A percentile compares a stretch with the other conserved stretches of the same genome.
Evolutionary conservation across 2,888 invertebrate species (phyloP).

Genomic region (Idaea aversata): DNA sequence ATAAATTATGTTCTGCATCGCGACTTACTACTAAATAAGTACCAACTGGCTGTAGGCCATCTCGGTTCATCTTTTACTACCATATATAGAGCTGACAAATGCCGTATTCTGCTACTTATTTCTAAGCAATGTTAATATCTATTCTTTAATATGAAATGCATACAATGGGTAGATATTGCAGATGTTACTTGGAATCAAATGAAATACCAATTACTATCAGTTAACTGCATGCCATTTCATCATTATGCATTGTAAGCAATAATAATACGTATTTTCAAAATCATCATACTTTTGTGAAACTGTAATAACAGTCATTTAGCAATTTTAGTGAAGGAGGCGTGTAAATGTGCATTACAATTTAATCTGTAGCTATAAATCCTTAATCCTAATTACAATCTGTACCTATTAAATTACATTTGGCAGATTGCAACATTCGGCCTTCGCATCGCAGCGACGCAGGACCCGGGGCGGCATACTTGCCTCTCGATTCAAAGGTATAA

Average conservation of each 20-base stretch:
- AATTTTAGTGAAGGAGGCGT: conserved; percentile 8
- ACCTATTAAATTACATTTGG: conserved; percentile 32
- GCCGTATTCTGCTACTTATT: neutral
- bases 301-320: neutral
- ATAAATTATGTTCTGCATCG: neutral
- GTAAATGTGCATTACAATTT: conserved; percentile 20
- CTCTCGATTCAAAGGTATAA: conserved; percentile 54
- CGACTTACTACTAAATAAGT: neutral
- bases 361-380: conserved; percentile 32
- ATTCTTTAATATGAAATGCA: neutral
- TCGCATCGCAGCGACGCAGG: conserved; percentile 44
- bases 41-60: neutral
- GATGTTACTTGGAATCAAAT: neutral
- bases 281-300: conserved; percentile 1
- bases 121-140: neutral
- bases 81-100: neutral
- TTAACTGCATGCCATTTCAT: neutral
- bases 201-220: neutral
- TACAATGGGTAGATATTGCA: neutral
- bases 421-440: conserved; percentile 61
- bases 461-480: conserved; percentile 39
- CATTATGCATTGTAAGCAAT: neutral
- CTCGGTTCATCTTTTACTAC: neutral
- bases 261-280: neutral
- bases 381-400: conserved; percentile 34